Percentiles rank a stretch among this genome's conserved stretches.
phyloP scores from a whole-genome alignment of 92 coral and sea anemone species.

The Bergia puertoricense region DNA sequence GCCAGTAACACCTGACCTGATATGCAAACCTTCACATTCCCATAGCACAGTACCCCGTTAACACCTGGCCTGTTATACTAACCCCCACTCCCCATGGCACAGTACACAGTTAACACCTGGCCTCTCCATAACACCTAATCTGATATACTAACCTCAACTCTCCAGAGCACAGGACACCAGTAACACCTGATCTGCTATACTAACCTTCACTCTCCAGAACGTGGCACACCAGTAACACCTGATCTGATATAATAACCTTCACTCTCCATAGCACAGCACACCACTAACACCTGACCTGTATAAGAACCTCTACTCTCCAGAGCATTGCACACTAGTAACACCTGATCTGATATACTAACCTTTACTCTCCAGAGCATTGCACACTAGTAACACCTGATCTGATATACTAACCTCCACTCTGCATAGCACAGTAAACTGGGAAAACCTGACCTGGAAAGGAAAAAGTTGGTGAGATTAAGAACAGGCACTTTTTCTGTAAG shows the following conservation, averaged over 20 bases:
- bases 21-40: not conserved
- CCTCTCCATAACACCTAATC: not conserved
- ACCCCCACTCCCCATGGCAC: conserved; percentile 48
- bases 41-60: not conserved
- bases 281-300: no score
- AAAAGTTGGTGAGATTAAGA: not conserved
- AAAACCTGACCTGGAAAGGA: not conserved
- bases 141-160: conserved; percentile 28
- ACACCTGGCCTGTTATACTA: not conserved
- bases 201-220: no score
- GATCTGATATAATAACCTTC: no score
- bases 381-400: not conserved
- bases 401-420: conserved; percentile 30
- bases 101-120: conserved; percentile 35
- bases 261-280: no score
- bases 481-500: not conserved
- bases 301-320: no score
- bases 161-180: not conserved
- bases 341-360: no score
- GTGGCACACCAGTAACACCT: no score
- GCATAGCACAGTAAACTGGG: conserved; percentile 51
- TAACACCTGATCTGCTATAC: no score
- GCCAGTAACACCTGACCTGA: not conserved
- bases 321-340: no score
- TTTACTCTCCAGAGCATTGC: no score